These are phyloP conservation scores for Anguilla marmorata DNA, from an alignment of 2,797 vertebrate species.

Conservation along the genomic window DNA sequence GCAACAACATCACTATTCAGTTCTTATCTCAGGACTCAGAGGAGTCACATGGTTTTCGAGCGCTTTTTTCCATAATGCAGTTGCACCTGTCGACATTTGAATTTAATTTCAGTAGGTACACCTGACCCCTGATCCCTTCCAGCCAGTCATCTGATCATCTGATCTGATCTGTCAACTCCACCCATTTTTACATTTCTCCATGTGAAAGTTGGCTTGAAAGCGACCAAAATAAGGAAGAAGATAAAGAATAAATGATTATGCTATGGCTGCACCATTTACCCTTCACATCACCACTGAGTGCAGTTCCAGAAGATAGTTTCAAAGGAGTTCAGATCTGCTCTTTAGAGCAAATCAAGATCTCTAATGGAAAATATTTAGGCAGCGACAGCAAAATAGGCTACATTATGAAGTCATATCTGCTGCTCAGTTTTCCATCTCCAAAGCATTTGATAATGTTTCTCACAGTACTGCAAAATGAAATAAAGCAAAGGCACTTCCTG, in stretches of 20 bases:
- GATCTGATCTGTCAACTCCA: neutral
- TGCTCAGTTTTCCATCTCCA: neutral
- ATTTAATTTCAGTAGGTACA: neutral
- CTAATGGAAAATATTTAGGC: neutral
- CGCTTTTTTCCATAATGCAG: neutral
- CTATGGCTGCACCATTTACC: neutral
- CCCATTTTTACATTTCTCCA: neutral
- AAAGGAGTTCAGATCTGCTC: conserved; percentile 3
- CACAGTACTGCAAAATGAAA: neutral
- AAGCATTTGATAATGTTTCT: neutral
- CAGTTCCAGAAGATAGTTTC: neutral
- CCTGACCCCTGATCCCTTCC: neutral
- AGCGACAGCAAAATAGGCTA: neutral
- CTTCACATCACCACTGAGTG: neutral
- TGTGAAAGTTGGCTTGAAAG: neutral
- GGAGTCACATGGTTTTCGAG: neutral
- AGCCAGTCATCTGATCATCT: neutral
- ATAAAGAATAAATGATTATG: neutral
- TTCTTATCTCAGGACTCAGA: neutral
- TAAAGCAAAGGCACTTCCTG: neutral
- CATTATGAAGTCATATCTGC: neutral
- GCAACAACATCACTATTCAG: neutral
- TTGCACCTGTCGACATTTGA: neutral
- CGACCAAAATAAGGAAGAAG: neutral
- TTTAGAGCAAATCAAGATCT: neutral